Evolutionary conservation across 2,113 vertebrate species (phyloP), one percentile per base, ranked within the genome.

Genomic region (Cryptotis parvus): DNA sequence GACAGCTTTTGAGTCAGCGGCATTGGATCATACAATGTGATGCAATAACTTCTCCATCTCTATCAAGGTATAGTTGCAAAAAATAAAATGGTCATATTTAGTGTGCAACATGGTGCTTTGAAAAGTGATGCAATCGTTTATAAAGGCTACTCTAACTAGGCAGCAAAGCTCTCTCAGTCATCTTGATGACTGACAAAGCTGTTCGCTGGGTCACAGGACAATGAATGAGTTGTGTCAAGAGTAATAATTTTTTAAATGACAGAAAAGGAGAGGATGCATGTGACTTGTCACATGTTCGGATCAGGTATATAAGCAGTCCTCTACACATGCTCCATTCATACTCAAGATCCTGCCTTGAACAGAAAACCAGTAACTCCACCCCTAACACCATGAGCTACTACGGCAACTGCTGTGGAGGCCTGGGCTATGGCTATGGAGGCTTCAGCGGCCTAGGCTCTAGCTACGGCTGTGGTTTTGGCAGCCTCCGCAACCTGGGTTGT

Each of bases 1-100:
- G 7, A 49, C 66, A 43, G 43, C 52, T 65, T 83, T 91, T 79
- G 89, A 93, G 89, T 15, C 61, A 27, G 55, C 5, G 69, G 12
- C 26, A 79, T 90, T 89, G 27, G 31, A 49, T 74, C 72, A 65
- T 75, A 74, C 45, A 74, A 89, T 41, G 6, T 45, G 81, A 80
- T n/a, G 12, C 35, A 58, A 45, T 26, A 35, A 41, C n/a, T 63
- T 3, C 18, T 26, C 39, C 24, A 37, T 31, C 9, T 72, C 35
- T 70, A 33, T 31, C 8, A 37, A n/a, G 22, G 39, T 35, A 24
- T 70, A 70, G 27, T 37, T 49, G 81, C 70, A 33, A 52, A 33
- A 31, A 49, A 58, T 58, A 76, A 52, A 39, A 55, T 6, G 45
- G 26, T 5, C 15, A 4, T 33, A 27, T 72, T 37, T 78, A 45